A percentile compares a stretch with the other conserved stretches of the same genome.
These are phyloP conservation scores for Drosophila sproati DNA, from an alignment of 1,140 invertebrate species.

Conservation along the genomic window DNA sequence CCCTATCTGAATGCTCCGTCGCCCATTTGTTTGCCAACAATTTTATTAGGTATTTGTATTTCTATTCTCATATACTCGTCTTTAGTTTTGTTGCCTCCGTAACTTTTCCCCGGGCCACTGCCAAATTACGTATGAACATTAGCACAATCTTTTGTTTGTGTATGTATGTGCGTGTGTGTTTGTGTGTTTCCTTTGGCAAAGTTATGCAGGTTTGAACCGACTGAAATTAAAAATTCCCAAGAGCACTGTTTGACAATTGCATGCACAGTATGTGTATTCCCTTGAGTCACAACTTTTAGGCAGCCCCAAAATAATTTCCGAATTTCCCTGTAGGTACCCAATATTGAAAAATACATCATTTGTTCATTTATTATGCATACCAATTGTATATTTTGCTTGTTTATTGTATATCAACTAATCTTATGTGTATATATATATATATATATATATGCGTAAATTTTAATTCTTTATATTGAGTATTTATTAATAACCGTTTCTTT, in stretches of 20 bases:
- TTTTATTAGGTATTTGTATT: conserved; percentile 55
- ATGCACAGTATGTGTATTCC: conserved; percentile 33
- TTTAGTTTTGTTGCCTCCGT: conserved; percentile 13
- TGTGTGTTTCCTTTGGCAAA: conserved; percentile 15
- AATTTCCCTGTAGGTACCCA: neutral
- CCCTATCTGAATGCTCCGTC: conserved; percentile 5
- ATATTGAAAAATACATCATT: conserved; percentile 1
- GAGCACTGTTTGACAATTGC: conserved; percentile 38
- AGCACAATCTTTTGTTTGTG: conserved; percentile 10
- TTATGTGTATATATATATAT: conserved; percentile 2
- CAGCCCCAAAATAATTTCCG: neutral
- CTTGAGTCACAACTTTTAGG: neutral
- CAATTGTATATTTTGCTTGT: conserved; percentile 40
- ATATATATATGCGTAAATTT: no score
- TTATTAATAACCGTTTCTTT: neutral
- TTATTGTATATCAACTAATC: conserved; percentile 38
- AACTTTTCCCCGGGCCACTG: conserved; percentile 29
- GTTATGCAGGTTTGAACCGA: conserved; percentile 23
- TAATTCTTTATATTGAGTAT: neutral
- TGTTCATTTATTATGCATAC: conserved; percentile 30
- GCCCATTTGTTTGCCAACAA: conserved; percentile 36
- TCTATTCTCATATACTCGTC: conserved; percentile 25
- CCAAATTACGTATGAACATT: conserved; percentile 22
- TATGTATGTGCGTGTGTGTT: conserved; percentile 4
- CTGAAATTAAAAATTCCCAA: conserved; percentile 47